Conservation (phyloP, 2,888 invertebrate species). For the Chrysolina haemoptera region DNA sequence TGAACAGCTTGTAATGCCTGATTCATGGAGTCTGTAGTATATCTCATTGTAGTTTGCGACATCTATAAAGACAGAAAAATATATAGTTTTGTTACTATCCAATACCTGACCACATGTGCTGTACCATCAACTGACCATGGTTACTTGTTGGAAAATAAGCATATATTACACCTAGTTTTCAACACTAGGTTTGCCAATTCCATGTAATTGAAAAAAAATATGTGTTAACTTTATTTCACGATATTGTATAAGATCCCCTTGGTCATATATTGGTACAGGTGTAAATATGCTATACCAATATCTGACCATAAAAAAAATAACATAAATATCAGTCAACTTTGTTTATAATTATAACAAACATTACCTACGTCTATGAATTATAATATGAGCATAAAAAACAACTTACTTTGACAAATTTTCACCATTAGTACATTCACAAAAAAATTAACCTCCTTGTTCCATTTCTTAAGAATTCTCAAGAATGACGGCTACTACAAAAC, state of each 20-base stretch:
- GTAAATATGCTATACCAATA: constrained; percentile 10
- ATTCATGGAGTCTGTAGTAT: constrained; percentile 10
- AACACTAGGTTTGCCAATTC: constrained; percentile 11
- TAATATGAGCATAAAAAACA: constrained; percentile 16
- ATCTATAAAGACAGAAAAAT: constrained; percentile 4
- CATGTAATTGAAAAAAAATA: neutral
- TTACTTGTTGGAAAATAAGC: constrained; percentile 11
- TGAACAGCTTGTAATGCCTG: constrained; percentile 4
- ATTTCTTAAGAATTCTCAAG: constrained; percentile 19
- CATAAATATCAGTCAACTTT: constrained; percentile 9
- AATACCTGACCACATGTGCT: constrained; percentile 9
- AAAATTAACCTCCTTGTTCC: neutral
- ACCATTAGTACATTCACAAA: constrained; percentile 24
- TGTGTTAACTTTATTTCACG: constrained; percentile 1
- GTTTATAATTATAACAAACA: constrained; percentile 25
- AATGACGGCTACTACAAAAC: constrained; percentile 3
- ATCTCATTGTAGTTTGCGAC: constrained; percentile 8
- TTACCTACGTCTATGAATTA: constrained; percentile 23
- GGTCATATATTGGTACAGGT: constrained; percentile 7
- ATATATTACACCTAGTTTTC: constrained; percentile 13
- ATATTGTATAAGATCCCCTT: constrained; percentile 12
- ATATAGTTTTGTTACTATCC: constrained; percentile 1
- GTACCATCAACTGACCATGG: constrained; percentile 11
- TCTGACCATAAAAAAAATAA: constrained; percentile 18
- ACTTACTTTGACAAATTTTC: constrained; percentile 21